Conservation (phyloP, 1,140 invertebrate species). For the Drosophila rhopaloa region DNA sequence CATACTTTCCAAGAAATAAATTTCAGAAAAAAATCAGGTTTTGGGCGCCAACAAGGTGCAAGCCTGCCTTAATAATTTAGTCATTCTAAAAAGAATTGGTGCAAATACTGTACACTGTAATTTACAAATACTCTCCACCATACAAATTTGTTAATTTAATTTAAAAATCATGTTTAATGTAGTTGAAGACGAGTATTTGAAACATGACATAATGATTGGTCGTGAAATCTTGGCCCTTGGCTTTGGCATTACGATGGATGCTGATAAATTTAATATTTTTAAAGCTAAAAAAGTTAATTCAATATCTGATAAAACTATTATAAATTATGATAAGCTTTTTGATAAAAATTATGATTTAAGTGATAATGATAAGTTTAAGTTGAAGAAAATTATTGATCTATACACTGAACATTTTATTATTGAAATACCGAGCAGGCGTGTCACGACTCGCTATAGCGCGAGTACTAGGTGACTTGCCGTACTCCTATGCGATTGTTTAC, state of each 20-base stretch:
- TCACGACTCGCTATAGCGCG: no score
- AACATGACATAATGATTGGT: constrained; percentile 26
- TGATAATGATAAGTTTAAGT: constrained; percentile 5
- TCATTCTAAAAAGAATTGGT: background rate
- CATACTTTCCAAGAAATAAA: no score
- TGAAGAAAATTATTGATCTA: constrained; percentile 1
- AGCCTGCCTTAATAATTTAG: background rate
- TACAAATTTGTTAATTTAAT: constrained; percentile 19
- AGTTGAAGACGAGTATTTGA: background rate
- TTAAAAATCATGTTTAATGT: constrained; percentile 13
- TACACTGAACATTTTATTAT: background rate
- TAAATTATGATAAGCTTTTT: no score
- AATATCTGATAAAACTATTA: no score
- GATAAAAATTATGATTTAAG: constrained; percentile 6
- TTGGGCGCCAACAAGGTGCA: no score
- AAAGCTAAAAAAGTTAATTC: no score
- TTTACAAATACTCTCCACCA: constrained; percentile 9
- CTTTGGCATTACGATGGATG: no score
- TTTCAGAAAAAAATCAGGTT: no score
- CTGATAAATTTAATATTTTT: no score
- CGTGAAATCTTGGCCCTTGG: constrained; percentile 5
- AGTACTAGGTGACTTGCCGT: no score
- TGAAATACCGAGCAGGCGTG: no score
- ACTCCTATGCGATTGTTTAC: no score
- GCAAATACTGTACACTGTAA: constrained; percentile 11